Base-by-base conservation (phyloP, 2,113 vertebrate genomes). In the Ciconia boyciana region DNA sequence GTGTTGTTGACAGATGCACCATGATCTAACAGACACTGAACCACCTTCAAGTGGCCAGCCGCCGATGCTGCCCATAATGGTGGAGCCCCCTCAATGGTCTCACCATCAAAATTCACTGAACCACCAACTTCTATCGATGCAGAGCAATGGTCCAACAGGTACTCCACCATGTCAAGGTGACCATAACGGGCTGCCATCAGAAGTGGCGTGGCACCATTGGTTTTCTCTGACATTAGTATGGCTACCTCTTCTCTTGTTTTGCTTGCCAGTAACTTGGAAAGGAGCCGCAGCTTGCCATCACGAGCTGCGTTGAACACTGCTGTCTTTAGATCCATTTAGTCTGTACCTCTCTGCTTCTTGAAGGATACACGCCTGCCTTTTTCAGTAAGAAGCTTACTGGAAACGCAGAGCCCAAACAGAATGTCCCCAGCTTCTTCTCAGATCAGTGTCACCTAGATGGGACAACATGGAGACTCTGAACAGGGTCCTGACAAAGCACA, bases 1-100 rank as follows among this genome's bases (percentile, higher is more conserved):
- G 99, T 99, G 95, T 99, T 99, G 98, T 99, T 99, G 61, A 99
- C 99, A 22, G 99, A 99, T 0, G 99, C 99, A 10, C 99, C 99
- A 13, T 99, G 99, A 39, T 99, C 99, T 94, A 99, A 94, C 34
- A 99, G 95, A 24, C 99, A 99, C 98, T 99, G 99, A 58, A 99
- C 99, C 36, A 99, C 99, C 87, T 99, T 99, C 83, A 99, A 94
- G 95, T 99, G 99, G 9, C 99, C 99, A 2, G 99, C 99, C 0
- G 99, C 99, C 0, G 99, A 99, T 2, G 99, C 99, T 3, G 99
- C 99, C 99, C 99, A 99, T 5, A 99, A 88, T 3, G 99, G 99
- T 0, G 99, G 99, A 1, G 99, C 99, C 11, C 99, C 99, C 93
- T 99, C 99, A 44, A 99, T 99, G 48, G 99, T 99, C 94, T 99